Conservation (phyloP, 2,113 vertebrate genomes). For the Brachyistius frenatus region DNA sequence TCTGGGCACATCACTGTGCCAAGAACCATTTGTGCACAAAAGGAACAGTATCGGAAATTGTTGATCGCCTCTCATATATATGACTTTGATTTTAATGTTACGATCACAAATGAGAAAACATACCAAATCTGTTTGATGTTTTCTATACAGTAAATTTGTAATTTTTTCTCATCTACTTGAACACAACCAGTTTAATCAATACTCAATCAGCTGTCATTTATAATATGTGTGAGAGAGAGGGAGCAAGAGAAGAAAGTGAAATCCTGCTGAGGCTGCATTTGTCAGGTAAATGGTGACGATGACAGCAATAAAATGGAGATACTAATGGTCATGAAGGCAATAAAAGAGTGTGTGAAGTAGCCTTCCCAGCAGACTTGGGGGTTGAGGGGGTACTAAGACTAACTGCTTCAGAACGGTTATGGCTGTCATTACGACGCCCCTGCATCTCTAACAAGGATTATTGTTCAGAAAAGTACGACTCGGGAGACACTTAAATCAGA, state of each 20-base stretch:
- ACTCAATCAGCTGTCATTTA: neutral
- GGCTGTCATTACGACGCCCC: constrained; percentile 70
- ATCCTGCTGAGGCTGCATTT: constrained; percentile 61
- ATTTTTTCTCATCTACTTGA: neutral
- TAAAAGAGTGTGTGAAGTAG: constrained; percentile 69
- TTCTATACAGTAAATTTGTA: neutral
- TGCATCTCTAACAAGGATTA: constrained; percentile 77
- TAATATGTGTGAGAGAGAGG: neutral
- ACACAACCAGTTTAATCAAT: neutral
- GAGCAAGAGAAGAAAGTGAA: neutral
- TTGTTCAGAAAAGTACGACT: constrained; percentile 69
- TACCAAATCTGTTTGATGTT: neutral
- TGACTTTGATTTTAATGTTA: no score
- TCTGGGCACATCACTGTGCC: no score
- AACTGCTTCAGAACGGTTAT: constrained; percentile 73
- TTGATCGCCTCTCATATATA: no score
- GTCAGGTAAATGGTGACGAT: constrained; percentile 69
- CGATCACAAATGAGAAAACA: no score
- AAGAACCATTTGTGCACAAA: no score
- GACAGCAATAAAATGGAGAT: constrained; percentile 64
- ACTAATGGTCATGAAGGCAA: constrained; percentile 74
- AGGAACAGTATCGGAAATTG: no score
- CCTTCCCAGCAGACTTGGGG: constrained; percentile 59
- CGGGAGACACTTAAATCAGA: constrained; percentile 59
- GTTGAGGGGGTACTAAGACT: constrained; percentile 64